phyloP scores from a whole-genome alignment of 1,140 invertebrate genomes.

The Lordiphosa stackelbergi region DNA sequence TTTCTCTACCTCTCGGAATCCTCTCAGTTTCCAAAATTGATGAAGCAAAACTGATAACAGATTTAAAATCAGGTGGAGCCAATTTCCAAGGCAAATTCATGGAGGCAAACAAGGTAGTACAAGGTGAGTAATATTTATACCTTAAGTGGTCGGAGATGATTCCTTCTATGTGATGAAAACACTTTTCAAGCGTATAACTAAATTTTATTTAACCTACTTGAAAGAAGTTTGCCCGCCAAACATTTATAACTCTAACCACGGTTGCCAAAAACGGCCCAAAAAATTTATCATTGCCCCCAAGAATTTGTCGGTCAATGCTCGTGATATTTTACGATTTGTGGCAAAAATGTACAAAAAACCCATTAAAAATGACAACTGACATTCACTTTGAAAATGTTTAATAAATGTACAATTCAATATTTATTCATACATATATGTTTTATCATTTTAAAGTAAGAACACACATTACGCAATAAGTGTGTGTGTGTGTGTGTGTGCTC shows the following conservation, averaged over 20 bases:
- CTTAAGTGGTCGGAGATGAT: no score
- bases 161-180: no score
- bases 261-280: constrained; percentile 19
- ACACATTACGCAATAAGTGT: constrained; percentile 34
- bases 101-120: no score
- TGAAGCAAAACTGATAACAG: no score
- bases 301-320: constrained; percentile 52
- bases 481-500: constrained; percentile 16
- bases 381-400: constrained; percentile 53
- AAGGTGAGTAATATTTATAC: no score
- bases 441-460: constrained; percentile 40
- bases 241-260: constrained; percentile 1
- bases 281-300: constrained; percentile 53
- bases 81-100: no score
- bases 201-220: no score
- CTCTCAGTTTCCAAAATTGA: no score
- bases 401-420: constrained; percentile 30
- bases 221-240: background rate
- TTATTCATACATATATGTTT: constrained; percentile 24
- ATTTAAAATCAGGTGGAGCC: no score
- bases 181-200: no score
- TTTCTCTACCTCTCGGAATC: no score
- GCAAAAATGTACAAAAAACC: constrained; percentile 21
- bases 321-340: constrained; percentile 28
- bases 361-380: constrained; percentile 24